Evolutionary conservation across 2,888 invertebrate genomes (phyloP).

Genomic region (Plebejus melissa): DNA sequence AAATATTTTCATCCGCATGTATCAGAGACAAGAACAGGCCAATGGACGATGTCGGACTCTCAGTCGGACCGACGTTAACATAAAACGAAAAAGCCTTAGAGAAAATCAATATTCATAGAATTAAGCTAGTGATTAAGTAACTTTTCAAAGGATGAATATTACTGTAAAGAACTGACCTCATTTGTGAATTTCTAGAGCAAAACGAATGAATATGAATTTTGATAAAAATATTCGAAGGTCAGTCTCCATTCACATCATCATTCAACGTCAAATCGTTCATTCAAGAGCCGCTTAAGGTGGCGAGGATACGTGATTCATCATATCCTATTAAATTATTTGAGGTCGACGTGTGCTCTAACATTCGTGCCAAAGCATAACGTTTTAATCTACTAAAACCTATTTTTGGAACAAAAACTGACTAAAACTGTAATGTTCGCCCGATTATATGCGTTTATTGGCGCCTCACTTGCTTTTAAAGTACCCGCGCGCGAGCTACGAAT

Average conservation of each 20-base stretch:
- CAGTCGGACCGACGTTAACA: not conserved
- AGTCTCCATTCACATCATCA: slow-evolving; percentile 15
- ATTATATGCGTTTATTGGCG: too few species aligned
- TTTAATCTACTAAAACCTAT: too few species aligned
- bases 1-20: too few species aligned
- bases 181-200: not conserved
- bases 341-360: too few species aligned
- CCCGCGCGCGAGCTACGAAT: too few species aligned
- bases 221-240: slow-evolving; percentile 22
- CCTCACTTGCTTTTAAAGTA: too few species aligned
- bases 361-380: too few species aligned
- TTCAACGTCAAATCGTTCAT: slow-evolving; percentile 21
- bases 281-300: slow-evolving; percentile 14
- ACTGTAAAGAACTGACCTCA: not conserved
- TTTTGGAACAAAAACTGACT: too few species aligned
- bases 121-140: not conserved
- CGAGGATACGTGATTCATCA: slow-evolving; percentile 21
- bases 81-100: not conserved
- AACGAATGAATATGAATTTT: slow-evolving; percentile 5
- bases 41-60: not conserved
- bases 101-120: not conserved
- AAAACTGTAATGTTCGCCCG: too few species aligned
- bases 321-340: not conserved
- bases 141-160: not conserved
- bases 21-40: not conserved